Evolutionary conservation across 2,797 vertebrate species (phyloP).

Genomic region (Paedocypris micromegethes): DNA sequence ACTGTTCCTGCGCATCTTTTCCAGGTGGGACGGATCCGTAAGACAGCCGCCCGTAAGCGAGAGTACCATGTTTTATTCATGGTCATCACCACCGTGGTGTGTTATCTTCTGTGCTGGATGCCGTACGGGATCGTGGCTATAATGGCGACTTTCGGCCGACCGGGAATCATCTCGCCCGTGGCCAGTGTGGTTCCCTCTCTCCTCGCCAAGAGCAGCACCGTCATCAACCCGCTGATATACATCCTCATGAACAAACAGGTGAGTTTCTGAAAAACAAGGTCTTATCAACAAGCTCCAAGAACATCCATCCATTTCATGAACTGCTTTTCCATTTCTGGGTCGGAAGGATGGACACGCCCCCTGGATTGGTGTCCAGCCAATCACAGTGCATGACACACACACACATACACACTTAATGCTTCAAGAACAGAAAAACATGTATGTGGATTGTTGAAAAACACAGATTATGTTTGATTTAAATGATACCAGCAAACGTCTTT

Average conservation of each 20-base stretch:
- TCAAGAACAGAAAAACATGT: no score
- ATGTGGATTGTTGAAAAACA: no score
- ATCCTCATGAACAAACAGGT: constrained; percentile 86
- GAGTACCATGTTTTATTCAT: constrained; percentile 79
- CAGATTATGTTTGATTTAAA: no score
- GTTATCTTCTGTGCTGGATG: constrained; percentile 79
- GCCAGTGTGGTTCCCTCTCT: constrained; percentile 76
- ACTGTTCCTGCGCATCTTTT: not conserved
- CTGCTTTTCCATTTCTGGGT: no score
- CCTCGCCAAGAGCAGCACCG: constrained; percentile 83
- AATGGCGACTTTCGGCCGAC: constrained; percentile 76
- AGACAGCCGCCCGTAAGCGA: constrained; percentile 68
- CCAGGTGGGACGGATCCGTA: constrained; percentile 77
- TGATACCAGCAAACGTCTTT: no score
- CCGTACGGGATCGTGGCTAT: constrained; percentile 79
- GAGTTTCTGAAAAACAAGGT: constrained; percentile 42
- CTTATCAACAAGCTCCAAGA: no score
- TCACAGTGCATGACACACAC: no score
- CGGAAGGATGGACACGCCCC: no score
- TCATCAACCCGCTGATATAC: constrained; percentile 83
- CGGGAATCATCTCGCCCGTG: constrained; percentile 71
- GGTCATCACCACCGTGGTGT: constrained; percentile 76
- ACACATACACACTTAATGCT: no score
- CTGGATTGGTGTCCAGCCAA: no score
- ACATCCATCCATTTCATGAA: no score